phyloP scores from a whole-genome alignment of 1,140 invertebrate genomes.

The Pseudobourletiella spinata region DNA sequence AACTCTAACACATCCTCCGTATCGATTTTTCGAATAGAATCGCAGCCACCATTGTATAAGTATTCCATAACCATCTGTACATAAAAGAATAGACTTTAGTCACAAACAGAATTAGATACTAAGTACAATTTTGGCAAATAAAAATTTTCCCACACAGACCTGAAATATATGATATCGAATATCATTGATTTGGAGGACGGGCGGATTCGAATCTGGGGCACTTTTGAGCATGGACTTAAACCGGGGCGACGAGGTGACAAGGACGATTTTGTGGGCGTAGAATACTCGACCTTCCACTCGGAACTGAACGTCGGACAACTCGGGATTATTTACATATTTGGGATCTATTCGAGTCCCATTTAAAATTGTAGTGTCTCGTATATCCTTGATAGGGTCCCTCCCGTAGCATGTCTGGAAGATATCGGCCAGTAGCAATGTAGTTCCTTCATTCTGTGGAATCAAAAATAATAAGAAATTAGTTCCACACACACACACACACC shows the following conservation, averaged over 20 bases:
- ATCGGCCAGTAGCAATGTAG: slow-evolving; percentile 72
- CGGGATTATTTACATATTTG: slow-evolving; percentile 85
- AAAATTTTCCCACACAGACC: too few species aligned
- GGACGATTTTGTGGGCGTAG: slow-evolving; percentile 86
- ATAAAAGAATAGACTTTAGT: slow-evolving; percentile 29
- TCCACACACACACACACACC: too few species aligned
- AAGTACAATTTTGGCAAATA: too few species aligned
- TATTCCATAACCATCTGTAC: slow-evolving; percentile 84
- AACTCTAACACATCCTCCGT: slow-evolving; percentile 72
- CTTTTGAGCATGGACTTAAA: slow-evolving; percentile 78
- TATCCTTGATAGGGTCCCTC: slow-evolving; percentile 69
- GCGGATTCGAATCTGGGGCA: slow-evolving; percentile 57
- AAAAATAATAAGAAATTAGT: too few species aligned
- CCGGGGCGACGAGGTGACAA: slow-evolving; percentile 77
- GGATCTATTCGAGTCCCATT: slow-evolving; percentile 70
- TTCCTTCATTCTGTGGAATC: slow-evolving; percentile 67
- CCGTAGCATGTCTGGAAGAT: slow-evolving; percentile 83
- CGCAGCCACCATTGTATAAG: slow-evolving; percentile 74
- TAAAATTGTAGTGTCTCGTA: slow-evolving; percentile 57
- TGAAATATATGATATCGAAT: slow-evolving; percentile 86
- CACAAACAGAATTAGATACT: too few species aligned
- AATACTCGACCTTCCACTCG: slow-evolving; percentile 83
- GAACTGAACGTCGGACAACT: slow-evolving; percentile 82
- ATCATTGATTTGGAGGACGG: slow-evolving; percentile 84
- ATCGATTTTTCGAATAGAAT: slow-evolving; percentile 42